These are phyloP conservation scores for Gortyna flavago DNA, from an alignment of 2,888 invertebrate species.

Conservation along the genomic window DNA sequence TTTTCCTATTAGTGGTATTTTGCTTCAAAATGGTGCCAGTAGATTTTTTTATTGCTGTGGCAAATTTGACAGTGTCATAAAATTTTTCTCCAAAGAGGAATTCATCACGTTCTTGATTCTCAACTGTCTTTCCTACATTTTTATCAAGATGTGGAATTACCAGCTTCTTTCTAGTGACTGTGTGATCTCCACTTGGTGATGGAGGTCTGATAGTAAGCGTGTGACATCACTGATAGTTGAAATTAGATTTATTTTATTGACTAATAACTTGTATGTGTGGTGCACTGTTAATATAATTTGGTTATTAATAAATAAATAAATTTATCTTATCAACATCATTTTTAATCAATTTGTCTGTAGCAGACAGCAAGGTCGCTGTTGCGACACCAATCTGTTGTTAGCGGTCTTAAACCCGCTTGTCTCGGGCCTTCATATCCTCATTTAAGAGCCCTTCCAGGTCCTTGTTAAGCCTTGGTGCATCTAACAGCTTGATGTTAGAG, in stretches of 20 bases:
- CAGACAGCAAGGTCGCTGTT: background rate
- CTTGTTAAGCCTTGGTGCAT: constrained; percentile 4
- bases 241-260: background rate
- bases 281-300: no score
- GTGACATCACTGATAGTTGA: constrained; percentile 11
- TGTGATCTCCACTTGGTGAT: constrained; percentile 7
- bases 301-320: no score
- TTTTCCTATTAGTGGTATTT: background rate
- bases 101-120: background rate
- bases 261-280: no score
- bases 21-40: background rate
- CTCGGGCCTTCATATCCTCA: constrained; percentile 3
- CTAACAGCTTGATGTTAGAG: background rate
- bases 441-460: background rate
- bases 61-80: background rate
- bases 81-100: constrained; percentile 1
- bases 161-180: constrained; percentile 5
- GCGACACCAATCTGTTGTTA: background rate
- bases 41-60: background rate
- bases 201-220: constrained; percentile 2
- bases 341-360: background rate
- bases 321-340: constrained; percentile 1
- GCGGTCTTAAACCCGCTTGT: background rate
- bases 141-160: constrained; percentile 4
- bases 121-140: constrained; percentile 9